phyloP scores from a whole-genome alignment of 2,797 vertebrate genomes.

The Synaphobranchus kaupii region DNA sequence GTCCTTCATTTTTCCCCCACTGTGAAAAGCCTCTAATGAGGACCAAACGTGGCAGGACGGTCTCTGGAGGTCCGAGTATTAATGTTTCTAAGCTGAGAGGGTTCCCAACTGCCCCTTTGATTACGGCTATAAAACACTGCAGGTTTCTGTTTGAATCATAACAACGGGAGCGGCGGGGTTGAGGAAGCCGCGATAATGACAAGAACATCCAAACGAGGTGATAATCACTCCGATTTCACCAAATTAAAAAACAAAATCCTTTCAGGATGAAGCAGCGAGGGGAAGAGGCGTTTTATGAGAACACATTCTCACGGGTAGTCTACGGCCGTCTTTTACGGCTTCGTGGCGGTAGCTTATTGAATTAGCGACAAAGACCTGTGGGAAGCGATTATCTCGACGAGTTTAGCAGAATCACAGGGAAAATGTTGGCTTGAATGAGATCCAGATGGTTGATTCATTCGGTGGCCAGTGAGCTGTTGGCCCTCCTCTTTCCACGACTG shows the following conservation, averaged over 20 bases:
- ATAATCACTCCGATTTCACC: slow-evolving; percentile 33
- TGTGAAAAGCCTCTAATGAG: background rate
- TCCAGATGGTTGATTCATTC: slow-evolving; percentile 65
- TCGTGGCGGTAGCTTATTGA: slow-evolving; percentile 28
- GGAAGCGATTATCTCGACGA: slow-evolving; percentile 58
- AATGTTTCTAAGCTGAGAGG: background rate
- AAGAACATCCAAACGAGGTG: slow-evolving; percentile 42
- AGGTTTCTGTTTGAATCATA: background rate
- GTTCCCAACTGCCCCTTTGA: background rate
- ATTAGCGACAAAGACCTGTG: slow-evolving; percentile 37
- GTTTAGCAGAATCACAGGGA: slow-evolving; percentile 48
- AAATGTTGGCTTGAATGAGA: slow-evolving; percentile 57
- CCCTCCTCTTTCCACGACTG: slow-evolving; percentile 45
- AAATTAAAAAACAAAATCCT: background rate
- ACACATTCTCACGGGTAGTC: slow-evolving; percentile 37
- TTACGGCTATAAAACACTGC: background rate
- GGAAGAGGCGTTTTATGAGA: slow-evolving; percentile 23
- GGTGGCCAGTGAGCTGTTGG: slow-evolving; percentile 27
- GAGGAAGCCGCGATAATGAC: background rate
- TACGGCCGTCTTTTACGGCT: background rate
- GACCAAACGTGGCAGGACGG: background rate
- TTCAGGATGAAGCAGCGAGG: background rate
- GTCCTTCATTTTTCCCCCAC: background rate
- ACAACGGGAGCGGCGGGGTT: background rate
- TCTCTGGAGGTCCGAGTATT: background rate